Base-by-base conservation (phyloP, 2,113 vertebrate species). In the Chiloscyllium plagiosum region DNA sequence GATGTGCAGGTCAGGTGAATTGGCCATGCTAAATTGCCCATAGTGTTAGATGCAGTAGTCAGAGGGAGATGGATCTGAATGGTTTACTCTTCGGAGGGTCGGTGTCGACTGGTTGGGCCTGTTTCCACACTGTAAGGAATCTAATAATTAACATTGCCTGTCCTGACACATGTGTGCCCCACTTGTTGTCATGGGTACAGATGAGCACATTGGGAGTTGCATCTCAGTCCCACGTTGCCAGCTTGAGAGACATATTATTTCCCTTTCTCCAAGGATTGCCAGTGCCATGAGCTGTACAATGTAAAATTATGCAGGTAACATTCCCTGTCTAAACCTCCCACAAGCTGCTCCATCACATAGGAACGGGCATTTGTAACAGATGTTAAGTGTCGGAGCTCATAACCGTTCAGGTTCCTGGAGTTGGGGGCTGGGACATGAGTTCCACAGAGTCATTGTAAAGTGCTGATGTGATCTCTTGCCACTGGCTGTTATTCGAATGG, bases 401-500 rank as follows among this genome's bases (percentile, higher is more conserved):
- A 3, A 90, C n/a, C 1, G 5, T 65, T 50, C 86, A 56, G 86
- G 24, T 78, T 37, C 76, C 33, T 61, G 87, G 52, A 17, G 26
- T 65, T 90, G 52, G 56, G 33, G n/a, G 89, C 37, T 42, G 47
- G 42, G 42, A 70, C 42, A 72, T 95, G 93, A 47, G 93, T 72
- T 95, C 72, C 93, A 95, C 93, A 95, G 93, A 95, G 68, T 42
- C 37, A 72, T 47, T 95, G 22, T 17, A 29, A 47, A 47, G 61
- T 92, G 89, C 37, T 92, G 42, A 69, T 95, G 68, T 95, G 93
- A 52, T 50, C 66, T 4, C 22, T 47, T 4, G 19, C 42, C 68
- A 52, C 22, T 50, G 93, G 13, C 47, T 42, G 42, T 24, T 72
- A 26, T 70, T 72, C 93, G 52, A 95, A 95, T 72, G 93, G 68